phyloP scores from a whole-genome alignment of 2,888 invertebrate species.

The Bembecia ichneumoniformis region DNA sequence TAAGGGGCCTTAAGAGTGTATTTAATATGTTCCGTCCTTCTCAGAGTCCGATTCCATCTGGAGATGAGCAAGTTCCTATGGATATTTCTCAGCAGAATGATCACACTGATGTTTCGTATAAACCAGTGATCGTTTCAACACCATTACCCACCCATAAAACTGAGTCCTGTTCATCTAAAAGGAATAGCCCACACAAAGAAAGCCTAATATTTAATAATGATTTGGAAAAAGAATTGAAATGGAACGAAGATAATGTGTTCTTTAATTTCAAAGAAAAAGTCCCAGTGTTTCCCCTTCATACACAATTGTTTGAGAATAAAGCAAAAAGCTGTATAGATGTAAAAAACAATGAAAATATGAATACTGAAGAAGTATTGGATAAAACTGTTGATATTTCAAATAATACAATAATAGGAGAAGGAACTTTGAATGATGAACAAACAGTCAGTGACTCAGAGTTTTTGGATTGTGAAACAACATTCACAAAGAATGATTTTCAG shows the following conservation, averaged over 20 bases:
- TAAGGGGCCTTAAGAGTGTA: slow-evolving; percentile 57
- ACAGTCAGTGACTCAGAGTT: slow-evolving; percentile 46
- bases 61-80: slow-evolving; percentile 17
- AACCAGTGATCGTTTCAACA: slow-evolving; percentile 36
- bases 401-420: slow-evolving; percentile 34
- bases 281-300: slow-evolving; percentile 33
- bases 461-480: slow-evolving; percentile 59
- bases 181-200: slow-evolving; percentile 50
- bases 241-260: slow-evolving; percentile 60
- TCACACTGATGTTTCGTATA: slow-evolving; percentile 1
- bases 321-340: slow-evolving; percentile 8
- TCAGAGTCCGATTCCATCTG: slow-evolving; percentile 48
- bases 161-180: slow-evolving; percentile 29
- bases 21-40: slow-evolving; percentile 59
- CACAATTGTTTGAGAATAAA: neutral
- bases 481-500: slow-evolving; percentile 34
- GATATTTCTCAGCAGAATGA: slow-evolving; percentile 8
- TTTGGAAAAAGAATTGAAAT: slow-evolving; percentile 51
- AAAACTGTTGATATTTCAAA: slow-evolving; percentile 44
- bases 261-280: slow-evolving; percentile 53
- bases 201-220: slow-evolving; percentile 55
- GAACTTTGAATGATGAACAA: slow-evolving; percentile 24
- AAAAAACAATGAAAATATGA: slow-evolving; percentile 12
- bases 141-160: slow-evolving; percentile 34
- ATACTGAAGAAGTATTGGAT: slow-evolving; percentile 18